Percentiles rank a stretch among this genome's conserved stretches.
These are phyloP conservation scores for Ifrita kowaldi DNA, from an alignment of 2,113 vertebrate genomes.

Conservation along the genomic window DNA sequence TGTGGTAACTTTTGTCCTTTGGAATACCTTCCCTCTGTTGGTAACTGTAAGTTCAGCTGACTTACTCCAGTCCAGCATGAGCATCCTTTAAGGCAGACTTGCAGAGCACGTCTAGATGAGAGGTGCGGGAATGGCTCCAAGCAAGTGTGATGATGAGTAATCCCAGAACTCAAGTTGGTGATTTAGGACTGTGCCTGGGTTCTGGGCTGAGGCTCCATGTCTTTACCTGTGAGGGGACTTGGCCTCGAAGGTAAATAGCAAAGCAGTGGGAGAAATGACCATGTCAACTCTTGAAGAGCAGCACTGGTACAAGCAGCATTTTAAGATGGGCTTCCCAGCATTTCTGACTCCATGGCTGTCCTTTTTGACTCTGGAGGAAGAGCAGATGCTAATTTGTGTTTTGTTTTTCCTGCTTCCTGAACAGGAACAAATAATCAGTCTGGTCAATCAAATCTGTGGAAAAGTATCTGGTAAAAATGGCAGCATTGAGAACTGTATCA, in stretches of 20 bases:
- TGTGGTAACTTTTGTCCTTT: not conserved
- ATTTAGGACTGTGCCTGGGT: not conserved
- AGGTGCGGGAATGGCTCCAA: not conserved
- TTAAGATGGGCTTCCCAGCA: not conserved
- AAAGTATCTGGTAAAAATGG: slow-evolving; percentile 86
- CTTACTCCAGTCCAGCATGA: not conserved
- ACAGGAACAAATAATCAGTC: slow-evolving; percentile 95
- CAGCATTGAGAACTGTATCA: slow-evolving; percentile 81
- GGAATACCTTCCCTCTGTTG: not conserved
- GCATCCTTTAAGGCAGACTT: not conserved
- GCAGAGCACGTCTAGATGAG: not conserved
- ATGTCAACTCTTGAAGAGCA: not conserved
- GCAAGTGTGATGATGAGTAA: not conserved
- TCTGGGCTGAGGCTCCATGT: not conserved
- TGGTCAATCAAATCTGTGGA: slow-evolving; percentile 96
- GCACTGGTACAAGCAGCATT: not conserved
- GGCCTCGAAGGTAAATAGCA: not conserved
- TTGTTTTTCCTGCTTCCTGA: not conserved
- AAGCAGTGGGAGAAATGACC: not conserved
- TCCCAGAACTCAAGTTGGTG: not conserved
- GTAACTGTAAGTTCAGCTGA: not conserved
- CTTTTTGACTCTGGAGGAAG: not conserved
- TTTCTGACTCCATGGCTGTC: not conserved
- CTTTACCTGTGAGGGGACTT: not conserved
- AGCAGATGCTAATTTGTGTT: not conserved